phyloP scores from a whole-genome alignment of 37 sponge, comb jelly and placozoan species.

The Eunapius fragilis region DNA sequence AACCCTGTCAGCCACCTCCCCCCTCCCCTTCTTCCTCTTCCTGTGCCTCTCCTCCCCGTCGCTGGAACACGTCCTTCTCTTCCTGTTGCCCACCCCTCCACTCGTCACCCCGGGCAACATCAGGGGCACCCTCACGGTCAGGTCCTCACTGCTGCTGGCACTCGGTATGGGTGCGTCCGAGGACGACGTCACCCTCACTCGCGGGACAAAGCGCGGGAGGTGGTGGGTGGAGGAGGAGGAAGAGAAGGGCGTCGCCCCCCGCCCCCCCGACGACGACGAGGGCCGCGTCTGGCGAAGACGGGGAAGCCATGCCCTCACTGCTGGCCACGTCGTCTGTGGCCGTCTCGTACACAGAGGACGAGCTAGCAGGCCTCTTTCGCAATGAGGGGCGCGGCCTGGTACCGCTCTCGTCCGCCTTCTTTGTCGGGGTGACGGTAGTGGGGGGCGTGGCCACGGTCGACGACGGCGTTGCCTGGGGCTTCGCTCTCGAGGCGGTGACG shows the following conservation, averaged over 20 bases:
- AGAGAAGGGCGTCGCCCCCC: neutral
- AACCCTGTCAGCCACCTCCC: neutral
- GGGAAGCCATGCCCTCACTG: neutral
- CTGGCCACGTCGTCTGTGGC: neutral
- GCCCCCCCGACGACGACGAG: neutral
- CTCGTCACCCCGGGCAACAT: too few species aligned
- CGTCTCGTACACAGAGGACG: slow-evolving; percentile 36
- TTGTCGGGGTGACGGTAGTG: neutral
- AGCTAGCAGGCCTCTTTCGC: neutral
- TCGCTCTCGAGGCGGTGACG: neutral
- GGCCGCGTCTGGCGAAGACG: neutral
- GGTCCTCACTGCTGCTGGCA: slow-evolving; percentile 53
- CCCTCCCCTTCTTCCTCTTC: neutral
- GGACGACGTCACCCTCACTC: neutral
- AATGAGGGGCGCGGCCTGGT: neutral
- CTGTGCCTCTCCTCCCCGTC: neutral
- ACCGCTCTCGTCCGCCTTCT: neutral
- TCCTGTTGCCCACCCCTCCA: neutral
- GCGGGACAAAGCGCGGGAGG: too few species aligned
- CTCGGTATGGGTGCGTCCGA: slow-evolving; percentile 11
- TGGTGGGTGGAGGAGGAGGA: neutral
- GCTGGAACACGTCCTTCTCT: slow-evolving; percentile 18
- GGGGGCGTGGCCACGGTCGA: neutral
- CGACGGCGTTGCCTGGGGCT: neutral
- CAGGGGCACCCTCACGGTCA: slow-evolving; percentile 25